phyloP scores from a whole-genome alignment of 2,888 invertebrate species.

The Rhodophaea formosa region DNA sequence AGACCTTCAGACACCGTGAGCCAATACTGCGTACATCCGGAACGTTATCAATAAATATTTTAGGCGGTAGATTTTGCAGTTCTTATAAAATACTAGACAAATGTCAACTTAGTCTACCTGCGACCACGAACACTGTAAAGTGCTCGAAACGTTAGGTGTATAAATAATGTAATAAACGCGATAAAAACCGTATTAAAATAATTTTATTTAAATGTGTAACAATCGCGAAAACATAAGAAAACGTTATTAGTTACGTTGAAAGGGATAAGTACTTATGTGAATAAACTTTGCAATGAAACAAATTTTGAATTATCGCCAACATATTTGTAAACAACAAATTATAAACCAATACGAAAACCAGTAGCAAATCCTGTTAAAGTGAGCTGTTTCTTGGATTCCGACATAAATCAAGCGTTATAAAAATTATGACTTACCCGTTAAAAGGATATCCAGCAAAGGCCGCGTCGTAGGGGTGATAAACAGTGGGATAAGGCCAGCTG shows the following conservation, averaged over 20 bases:
- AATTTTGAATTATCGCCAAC: neutral
- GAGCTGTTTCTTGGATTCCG: constrained; percentile 13
- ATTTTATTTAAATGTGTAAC: too few relatives aligned
- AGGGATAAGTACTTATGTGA: neutral
- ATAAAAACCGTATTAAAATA: too few relatives aligned
- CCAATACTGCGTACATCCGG: too few relatives aligned
- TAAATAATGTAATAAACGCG: too few relatives aligned
- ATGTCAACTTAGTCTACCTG: too few relatives aligned
- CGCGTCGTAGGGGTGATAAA: constrained; percentile 96
- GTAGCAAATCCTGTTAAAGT: constrained; percentile 8
- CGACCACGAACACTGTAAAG: too few relatives aligned
- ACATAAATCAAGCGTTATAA: constrained; percentile 25
- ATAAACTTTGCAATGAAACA: neutral
- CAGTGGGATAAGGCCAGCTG: constrained; percentile 94
- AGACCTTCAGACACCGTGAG: too few relatives aligned
- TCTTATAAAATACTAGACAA: too few relatives aligned
- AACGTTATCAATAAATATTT: too few relatives aligned
- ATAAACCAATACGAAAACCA: constrained; percentile 4
- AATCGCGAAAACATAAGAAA: too few relatives aligned
- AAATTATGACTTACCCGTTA: constrained; percentile 89
- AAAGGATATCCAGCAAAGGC: constrained; percentile 96
- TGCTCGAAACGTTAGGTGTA: too few relatives aligned
- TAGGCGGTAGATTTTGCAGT: too few relatives aligned
- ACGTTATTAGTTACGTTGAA: neutral
- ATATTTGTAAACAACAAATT: constrained; percentile 2